Evolutionary conservation across 2,888 invertebrate species (phyloP).

Genomic region (Yponomeuta sedellus): DNA sequence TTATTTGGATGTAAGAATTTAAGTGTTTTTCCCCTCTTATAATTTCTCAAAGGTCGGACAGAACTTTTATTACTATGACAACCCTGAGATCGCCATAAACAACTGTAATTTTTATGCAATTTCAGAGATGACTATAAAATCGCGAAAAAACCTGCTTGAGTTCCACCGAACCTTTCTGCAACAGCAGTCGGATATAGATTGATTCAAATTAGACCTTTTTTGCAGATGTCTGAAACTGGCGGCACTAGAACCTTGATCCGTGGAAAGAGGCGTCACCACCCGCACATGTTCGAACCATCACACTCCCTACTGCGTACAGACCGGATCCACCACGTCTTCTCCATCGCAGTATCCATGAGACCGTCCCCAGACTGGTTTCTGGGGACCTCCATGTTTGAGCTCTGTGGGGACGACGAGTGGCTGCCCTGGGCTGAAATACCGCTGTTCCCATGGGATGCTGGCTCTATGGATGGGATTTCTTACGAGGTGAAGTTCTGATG

Average conservation of each 20-base stretch:
- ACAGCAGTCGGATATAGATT: too few species aligned
- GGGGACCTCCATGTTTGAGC: conserved; percentile 55
- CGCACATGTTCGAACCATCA: conserved; percentile 56
- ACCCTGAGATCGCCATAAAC: too few species aligned
- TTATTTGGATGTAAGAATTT: too few species aligned
- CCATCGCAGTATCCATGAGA: conserved; percentile 54
- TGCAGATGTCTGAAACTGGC: conserved; percentile 42
- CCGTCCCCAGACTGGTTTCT: conserved; percentile 70
- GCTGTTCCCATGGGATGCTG: conserved; percentile 65
- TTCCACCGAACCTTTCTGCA: too few species aligned
- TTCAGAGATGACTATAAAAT: not conserved
- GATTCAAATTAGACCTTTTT: conserved; percentile 14
- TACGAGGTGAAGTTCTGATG: conserved; percentile 46
- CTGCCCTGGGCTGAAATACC: conserved; percentile 40
- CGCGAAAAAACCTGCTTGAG: too few species aligned
- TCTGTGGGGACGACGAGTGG: conserved; percentile 54
- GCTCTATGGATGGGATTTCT: conserved; percentile 57
- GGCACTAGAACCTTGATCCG: conserved; percentile 61
- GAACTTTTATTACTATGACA: too few species aligned
- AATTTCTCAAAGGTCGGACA: too few species aligned
- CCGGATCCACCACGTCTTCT: conserved; percentile 57
- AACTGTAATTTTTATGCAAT: not conserved
- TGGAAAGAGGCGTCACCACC: conserved; percentile 57
- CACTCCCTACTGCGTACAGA: conserved; percentile 62
- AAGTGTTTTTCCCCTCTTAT: too few species aligned